Conservation (phyloP, 1,140 invertebrate species). For the Lordiphosa collinella region DNA sequence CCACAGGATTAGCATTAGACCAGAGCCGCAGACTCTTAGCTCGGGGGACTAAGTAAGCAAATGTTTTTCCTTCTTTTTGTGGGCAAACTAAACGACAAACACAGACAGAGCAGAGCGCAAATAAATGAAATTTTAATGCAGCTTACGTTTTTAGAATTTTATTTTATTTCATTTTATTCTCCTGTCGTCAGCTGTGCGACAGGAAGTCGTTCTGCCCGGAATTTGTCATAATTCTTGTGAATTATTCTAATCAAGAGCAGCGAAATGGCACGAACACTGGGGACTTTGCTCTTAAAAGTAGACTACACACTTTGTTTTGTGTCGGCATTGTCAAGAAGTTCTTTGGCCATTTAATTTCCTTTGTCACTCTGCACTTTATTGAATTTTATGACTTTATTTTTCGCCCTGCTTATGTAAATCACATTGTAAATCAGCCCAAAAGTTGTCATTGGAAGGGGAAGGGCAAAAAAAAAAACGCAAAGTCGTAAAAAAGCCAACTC, state of each 20-base stretch:
- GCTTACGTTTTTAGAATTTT: conserved; percentile 10
- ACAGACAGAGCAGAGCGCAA: background rate
- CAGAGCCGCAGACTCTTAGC: background rate
- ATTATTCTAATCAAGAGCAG: conserved; percentile 58
- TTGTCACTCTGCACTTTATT: conserved; percentile 69
- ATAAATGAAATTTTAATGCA: conserved; percentile 21
- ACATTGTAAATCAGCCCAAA: conserved; percentile 56
- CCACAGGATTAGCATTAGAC: background rate
- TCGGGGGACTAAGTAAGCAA: conserved; percentile 14
- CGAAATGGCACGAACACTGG: conserved; percentile 7
- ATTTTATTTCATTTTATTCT: no score
- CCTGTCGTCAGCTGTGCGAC: no score
- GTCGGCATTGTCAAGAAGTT: no score
- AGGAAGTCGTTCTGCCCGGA: conserved; percentile 24
- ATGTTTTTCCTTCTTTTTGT: background rate
- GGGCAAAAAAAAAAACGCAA: conserved; percentile 33
- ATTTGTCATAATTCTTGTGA: conserved; percentile 51
- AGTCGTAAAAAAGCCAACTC: conserved; percentile 10
- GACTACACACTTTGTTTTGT: conserved; percentile 1
- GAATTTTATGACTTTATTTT: conserved; percentile 69
- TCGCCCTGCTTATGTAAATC: conserved; percentile 68
- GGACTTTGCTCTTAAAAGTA: conserved; percentile 14
- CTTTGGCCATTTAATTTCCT: conserved; percentile 55
- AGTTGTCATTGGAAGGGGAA: conserved; percentile 25
- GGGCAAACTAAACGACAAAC: background rate